Evolutionary conservation across 2,113 vertebrate species (phyloP), one percentile per base, ranked within the genome.

Genomic region (Zosterops pallidus): DNA sequence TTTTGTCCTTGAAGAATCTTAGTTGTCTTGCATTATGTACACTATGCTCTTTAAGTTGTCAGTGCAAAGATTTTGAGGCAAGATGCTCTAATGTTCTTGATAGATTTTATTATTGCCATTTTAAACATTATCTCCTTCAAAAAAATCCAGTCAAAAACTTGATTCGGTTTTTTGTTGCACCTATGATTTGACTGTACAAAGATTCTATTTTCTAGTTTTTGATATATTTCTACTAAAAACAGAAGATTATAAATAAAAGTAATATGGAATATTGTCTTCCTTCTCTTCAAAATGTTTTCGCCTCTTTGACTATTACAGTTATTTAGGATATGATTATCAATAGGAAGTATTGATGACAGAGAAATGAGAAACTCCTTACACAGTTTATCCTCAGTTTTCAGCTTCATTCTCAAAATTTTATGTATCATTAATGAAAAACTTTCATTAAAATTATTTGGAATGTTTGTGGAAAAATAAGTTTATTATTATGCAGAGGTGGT

Each of bases 401-500:
- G 19, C 18, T 81, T 76, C 11, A 46, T 65, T 77, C 25, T 52
- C 15, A 78, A 62, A 77, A 46, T 5, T 44, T 39, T 56, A 55
- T 46, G 12, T 29, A 25, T 50, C 12, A 28, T n/a, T 59, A 31
- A 47, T 26, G 12, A 75, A 64, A 1, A 79, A 12, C 6, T 80
- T 64, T 22, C 26, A 52, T 53, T 64, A 75, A 52, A 74, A 52
- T 15, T 25, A 17, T 47, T 57, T 63, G 7, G 16, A 68, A 41
- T 42, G 3, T 44, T 71, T 50, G 21, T 42, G 19, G 21, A 39
- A 12, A 89, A 70, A 49, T 15, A 59, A 47, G 14, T 3, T 62
- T 57, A 31, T 9, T 33, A 4, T 31, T 62, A 37, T 49, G 20
- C 8, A 20, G 7, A 6, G 9, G 0, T 0, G 0, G 9, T n/a